Evolutionary conservation across 2,888 invertebrate genomes (phyloP), one percentile per base, ranked within the genome.

Genomic region (Rhimphoctona megacephalus): DNA sequence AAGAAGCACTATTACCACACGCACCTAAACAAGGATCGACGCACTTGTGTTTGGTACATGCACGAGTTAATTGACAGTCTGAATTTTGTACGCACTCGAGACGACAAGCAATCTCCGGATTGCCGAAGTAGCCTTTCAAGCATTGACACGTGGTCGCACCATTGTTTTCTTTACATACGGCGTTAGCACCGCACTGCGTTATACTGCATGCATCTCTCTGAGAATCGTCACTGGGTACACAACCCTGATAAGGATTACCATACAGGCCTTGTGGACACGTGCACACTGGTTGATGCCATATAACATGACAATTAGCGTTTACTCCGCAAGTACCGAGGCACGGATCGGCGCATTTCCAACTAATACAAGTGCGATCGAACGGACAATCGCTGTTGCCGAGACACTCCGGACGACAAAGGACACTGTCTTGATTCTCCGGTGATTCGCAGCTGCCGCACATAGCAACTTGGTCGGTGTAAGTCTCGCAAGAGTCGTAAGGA

Each of bases 1-100:
- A 98, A 89, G 96, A 95, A 17, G 97, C 97, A 93, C 96, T 96
- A 57, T 94, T 93, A 57, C 97, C 97, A 92, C 98, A 98, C 7
- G 96, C 96, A 84, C 96, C 95, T 73, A 96, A 95, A 91, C 97
- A 97, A 9, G 97, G 97, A 92, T 97, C 96, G 93, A 95, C 95
- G 93, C 97, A 97, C 22, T 95, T 95, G 90, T 95, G 95, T 89
- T 95, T 95, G 11, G 94, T 92, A 88, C 95, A 95, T 67, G 95
- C 95, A 87, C 46, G 76, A 8, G 80, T 79, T 4, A 84, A 61
- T 4, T 92, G 90, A 49, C 93, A 92, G 92, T 98, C 98, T 25
- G 96, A 96, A 92, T 98, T 98, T 17, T 97, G 96, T 0, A 98
- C 96, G 94, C 98, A 98, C 94, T 98, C 97, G 0, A 97, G 97